Base-by-base conservation (phyloP, 2,888 invertebrate species). In the Galerucella calmariensis region DNA sequence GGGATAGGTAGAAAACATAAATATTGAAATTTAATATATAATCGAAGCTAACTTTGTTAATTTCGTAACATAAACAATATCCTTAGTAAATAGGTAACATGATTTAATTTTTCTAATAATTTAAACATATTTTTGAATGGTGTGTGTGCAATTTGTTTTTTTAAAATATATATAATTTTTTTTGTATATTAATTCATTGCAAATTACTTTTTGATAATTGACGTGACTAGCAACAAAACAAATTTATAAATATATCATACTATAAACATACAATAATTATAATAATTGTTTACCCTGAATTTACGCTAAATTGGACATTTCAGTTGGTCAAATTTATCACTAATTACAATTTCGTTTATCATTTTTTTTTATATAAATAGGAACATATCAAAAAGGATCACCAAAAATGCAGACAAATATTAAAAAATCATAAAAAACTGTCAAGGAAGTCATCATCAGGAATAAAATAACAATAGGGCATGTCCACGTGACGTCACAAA, bases 311-410 rank as follows among this genome's bases (percentile, higher is more conserved):
- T 70, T 56, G n/a, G 61, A 69, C 46, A 65, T 70, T 70, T 70
- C 63, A 70, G 65, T 70, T 41, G 70, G 65, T 65, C 65, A 70
- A 70, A 65, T 61, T 61, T 61, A 61, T 35, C 61, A 61, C 35
- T 56, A 56, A 56, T 16, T 56, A 56, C 20, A 56, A 20, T 56
- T 56, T 56, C 56, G 56, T 56, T 56, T 8, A 56, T 56, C 11
- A 10, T 56, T 10, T 56, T 14, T 16, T 8, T 14, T 12, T 48
- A 48, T 56, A n/a, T n/a, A 53, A 14, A 53, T 53, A 53, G 53
- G 53, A 53, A 53, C 53, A 16, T 53, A 53, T 53, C n/a, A 0
- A 61, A 61, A 61, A 35, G 14, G 35, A 35, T 35, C 61, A 27
- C 14, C 61, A 35, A 35, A 61, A 27, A 61, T 61, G 12, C 14